Conservation (phyloP, 1,140 invertebrate genomes). For the Cydia amplana region DNA sequence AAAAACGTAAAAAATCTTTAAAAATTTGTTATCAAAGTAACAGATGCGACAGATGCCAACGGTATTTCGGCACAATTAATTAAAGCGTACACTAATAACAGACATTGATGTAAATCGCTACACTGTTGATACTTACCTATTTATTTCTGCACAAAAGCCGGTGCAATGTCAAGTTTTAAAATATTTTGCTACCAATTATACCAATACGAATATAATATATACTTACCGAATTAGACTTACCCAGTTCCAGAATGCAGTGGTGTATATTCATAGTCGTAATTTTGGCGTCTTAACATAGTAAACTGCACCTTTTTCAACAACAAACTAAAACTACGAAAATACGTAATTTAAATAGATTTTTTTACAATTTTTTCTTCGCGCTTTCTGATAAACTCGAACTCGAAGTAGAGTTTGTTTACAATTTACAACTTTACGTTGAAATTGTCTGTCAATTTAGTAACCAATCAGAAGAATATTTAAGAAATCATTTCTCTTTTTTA, state of each 20-base stretch:
- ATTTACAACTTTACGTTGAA: background rate
- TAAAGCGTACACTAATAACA: too few species aligned
- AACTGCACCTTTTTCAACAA: background rate
- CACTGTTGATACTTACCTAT: too few species aligned
- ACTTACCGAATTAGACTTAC: conserved; percentile 9
- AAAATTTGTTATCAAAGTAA: too few species aligned
- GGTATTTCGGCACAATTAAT: too few species aligned
- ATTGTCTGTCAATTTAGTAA: background rate
- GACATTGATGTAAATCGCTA: too few species aligned
- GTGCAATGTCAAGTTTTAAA: too few species aligned
- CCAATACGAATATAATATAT: too few species aligned
- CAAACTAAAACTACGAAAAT: background rate
- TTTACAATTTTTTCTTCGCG: background rate
- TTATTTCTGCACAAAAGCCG: too few species aligned
- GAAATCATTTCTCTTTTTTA: background rate
- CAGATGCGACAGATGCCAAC: too few species aligned
- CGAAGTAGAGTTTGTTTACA: background rate
- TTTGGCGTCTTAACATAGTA: background rate
- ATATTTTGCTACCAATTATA: too few species aligned
- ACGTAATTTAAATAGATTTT: too few species aligned
- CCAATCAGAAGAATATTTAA: background rate
- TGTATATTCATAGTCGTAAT: conserved; percentile 29
- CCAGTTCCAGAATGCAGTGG: conserved; percentile 16
- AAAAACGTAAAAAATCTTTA: too few species aligned
- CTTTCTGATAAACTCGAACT: background rate